Evolutionary conservation across 2,797 vertebrate species (phyloP), one percentile per base, ranked within the genome.

Genomic region (Chelidonichthys spinosus): DNA sequence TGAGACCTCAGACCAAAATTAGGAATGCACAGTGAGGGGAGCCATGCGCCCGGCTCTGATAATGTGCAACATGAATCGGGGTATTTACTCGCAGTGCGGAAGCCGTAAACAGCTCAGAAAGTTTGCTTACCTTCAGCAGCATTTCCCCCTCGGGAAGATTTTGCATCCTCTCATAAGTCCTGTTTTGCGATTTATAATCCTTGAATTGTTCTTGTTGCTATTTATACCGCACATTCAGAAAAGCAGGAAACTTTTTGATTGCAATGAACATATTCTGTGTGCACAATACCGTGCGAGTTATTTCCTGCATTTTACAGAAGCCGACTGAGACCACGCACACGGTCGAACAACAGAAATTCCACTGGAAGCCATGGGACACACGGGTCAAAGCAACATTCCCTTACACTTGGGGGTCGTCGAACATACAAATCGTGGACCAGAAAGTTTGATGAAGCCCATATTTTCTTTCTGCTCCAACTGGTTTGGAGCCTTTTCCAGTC

Each of bases 231-330:
- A 59, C 76, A 78, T 86, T 79, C 79, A 89, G 89, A 90, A 89
- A 92, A 86, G 89, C 92, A 93, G 90, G 91, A 93, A 92, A 92
- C 87, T 71, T 88, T 92, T 90, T 92, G 91, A 90, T 93, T 89
- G 88, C 87, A 76, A 68, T 78, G 76, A 82, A 84, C 73, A 84
- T 83, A 80, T 88, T 87, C 64, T 86, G 78, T 33, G 74, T 56
- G 73, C 85, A 91, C 89, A 90, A 86, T 89, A 86, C 87, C 75
- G 73, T 75, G 79, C 83, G 77, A 72, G 81, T 71, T 60, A 79
- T 83, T 92, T 92, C 91, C 90, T 89, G 86, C 74, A 82, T 71
- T 58, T 66, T 84, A 76, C 54, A 69, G 74, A 54, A 61, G 80
- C 85, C 59, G 78, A 78, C 73, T 59, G 72, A 82, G 71, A 73